Evolutionary conservation across 2,888 invertebrate species (phyloP).

Genomic region (Baccha elongata): DNA sequence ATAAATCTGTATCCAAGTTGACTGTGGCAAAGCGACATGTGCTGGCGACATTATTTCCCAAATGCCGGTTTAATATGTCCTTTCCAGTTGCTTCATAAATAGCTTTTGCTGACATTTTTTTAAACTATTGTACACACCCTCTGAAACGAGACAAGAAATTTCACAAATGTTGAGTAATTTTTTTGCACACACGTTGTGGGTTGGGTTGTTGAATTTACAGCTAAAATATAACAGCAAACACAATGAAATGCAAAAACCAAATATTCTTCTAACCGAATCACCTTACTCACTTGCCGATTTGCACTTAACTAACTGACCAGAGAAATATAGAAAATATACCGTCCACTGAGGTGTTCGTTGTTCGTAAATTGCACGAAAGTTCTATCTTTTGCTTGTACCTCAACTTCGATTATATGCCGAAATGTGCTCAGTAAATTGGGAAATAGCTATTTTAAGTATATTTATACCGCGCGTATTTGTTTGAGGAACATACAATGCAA

Average conservation of each 20-base stretch:
- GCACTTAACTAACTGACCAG: conserved; percentile 49
- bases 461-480: conserved; percentile 22
- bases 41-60: conserved; percentile 86
- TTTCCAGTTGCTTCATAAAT: conserved; percentile 97
- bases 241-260: not conserved
- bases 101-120: conserved; percentile 96
- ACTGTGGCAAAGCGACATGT: conserved; percentile 93
- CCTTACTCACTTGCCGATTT: conserved; percentile 67
- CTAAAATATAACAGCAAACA: conserved; percentile 47
- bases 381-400: conserved; percentile 4
- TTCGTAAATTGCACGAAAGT: conserved; percentile 5
- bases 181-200: conserved; percentile 40
- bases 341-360: conserved; percentile 26
- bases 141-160: conserved; percentile 48
- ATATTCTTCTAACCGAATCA: conserved; percentile 29
- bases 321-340: conserved; percentile 38
- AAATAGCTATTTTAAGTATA: conserved; percentile 17
- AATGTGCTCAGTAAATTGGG: conserved; percentile 16
- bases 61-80: conserved; percentile 92
- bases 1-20: conserved; percentile 89
- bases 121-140: conserved; percentile 39
- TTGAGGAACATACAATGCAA: conserved; percentile 4
- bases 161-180: conserved; percentile 25
- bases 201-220: conserved; percentile 57
- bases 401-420: conserved; percentile 6